A percentile compares a stretch with the other conserved stretches of the same genome.
phyloP scores from a whole-genome alignment of 1,140 invertebrate genomes.

The Ostrea denselamellosa region DNA sequence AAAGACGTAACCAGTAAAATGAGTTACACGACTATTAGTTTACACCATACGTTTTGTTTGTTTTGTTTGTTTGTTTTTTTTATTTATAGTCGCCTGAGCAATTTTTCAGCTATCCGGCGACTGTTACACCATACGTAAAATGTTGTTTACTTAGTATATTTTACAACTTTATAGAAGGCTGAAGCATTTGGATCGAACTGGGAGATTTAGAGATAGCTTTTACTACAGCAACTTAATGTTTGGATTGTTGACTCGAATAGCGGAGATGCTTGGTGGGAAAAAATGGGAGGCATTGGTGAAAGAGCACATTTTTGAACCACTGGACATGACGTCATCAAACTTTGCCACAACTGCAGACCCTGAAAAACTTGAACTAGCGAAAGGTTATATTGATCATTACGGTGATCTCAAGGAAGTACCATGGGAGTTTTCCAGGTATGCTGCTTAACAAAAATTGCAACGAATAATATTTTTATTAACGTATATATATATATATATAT shows the following conservation, averaged over 20 bases:
- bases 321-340: conserved; percentile 58
- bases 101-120: no score
- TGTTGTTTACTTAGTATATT: no score
- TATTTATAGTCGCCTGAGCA: no score
- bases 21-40: no score
- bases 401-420: conserved; percentile 40
- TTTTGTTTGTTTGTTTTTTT: no score
- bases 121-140: no score
- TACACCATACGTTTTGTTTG: no score
- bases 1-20: no score
- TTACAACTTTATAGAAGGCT: conserved; percentile 48
- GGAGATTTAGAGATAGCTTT: conserved; percentile 55
- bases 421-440: conserved; percentile 44
- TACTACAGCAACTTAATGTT: conserved; percentile 62
- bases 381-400: conserved; percentile 50
- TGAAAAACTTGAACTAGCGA: conserved; percentile 52
- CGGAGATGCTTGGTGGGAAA: conserved; percentile 56
- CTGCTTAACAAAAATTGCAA: no score
- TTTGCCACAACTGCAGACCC: conserved; percentile 56
- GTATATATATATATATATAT: no score
- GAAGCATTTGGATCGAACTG: conserved; percentile 47
- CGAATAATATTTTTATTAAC: no score
- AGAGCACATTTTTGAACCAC: conserved; percentile 54
- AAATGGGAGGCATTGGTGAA: conserved; percentile 61
- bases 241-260: conserved; percentile 57